Conservation (phyloP, 64 coral and sea anemone species). For the Dendrophyllia cribrosa region DNA sequence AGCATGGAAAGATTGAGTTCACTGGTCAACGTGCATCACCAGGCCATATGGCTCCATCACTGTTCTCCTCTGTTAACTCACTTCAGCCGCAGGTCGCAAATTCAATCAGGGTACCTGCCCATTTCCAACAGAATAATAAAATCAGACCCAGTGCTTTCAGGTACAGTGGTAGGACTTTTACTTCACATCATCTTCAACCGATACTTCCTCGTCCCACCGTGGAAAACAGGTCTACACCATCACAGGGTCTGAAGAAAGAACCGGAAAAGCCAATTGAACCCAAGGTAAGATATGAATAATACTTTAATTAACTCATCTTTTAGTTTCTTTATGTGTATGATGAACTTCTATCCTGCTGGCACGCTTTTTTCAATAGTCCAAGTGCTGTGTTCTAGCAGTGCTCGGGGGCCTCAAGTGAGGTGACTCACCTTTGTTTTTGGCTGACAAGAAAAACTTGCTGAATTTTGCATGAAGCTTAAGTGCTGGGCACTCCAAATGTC, state of each 20-base stretch:
- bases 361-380: too few relatives aligned
- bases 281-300: slow-evolving; percentile 1
- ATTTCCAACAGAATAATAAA: slow-evolving; percentile 29
- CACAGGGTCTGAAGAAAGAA: neutral
- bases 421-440: too few relatives aligned
- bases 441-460: too few relatives aligned
- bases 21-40: neutral
- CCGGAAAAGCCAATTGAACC: slow-evolving; percentile 24
- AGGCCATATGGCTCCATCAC: neutral
- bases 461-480: too few relatives aligned
- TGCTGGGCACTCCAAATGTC: too few relatives aligned
- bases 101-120: slow-evolving; percentile 12
- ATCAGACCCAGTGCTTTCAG: neutral
- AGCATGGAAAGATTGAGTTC: slow-evolving; percentile 37
- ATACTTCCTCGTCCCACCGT: slow-evolving; percentile 26
- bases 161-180: neutral
- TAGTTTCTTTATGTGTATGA: neutral
- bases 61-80: slow-evolving; percentile 27
- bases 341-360: too few relatives aligned
- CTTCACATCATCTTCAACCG: slow-evolving; percentile 40
- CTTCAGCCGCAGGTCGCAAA: neutral
- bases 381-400: too few relatives aligned
- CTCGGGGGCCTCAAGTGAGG: too few relatives aligned
- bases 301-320: neutral
- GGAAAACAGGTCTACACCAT: neutral